Evolutionary conservation across 2,797 vertebrate genomes (phyloP).

Genomic region (Anniella stebbinsi): DNA sequence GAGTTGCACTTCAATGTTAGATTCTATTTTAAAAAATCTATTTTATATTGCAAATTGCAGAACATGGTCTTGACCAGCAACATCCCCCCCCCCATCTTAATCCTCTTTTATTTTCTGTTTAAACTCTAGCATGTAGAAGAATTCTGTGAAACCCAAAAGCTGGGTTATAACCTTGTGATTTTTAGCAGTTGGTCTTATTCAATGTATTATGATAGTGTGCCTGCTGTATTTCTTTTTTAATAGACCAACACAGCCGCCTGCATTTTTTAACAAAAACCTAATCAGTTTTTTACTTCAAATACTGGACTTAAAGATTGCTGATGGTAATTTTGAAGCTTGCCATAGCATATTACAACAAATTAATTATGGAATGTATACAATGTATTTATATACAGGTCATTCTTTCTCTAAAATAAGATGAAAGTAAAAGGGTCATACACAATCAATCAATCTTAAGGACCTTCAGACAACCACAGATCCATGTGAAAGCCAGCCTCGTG

Average conservation of each 20-base stretch:
- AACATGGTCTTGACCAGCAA: background rate
- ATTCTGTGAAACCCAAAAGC: background rate
- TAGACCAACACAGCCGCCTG: background rate
- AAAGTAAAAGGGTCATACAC: background rate
- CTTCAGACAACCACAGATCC: background rate
- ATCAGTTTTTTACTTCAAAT: background rate
- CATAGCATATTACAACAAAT: slow-evolving; percentile 1
- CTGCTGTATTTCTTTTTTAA: background rate
- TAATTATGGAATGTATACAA: background rate
- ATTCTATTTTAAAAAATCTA: background rate
- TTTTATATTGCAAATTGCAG: background rate
- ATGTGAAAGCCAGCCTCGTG: background rate
- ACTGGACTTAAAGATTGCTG: background rate
- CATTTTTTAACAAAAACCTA: background rate
- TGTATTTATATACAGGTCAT: slow-evolving; percentile 6
- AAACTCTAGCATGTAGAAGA: background rate
- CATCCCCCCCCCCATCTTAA: background rate
- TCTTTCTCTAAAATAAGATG: slow-evolving; percentile 13
- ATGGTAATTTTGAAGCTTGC: background rate
- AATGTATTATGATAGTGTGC: background rate
- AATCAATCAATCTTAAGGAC: background rate
- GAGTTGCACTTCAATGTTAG: background rate
- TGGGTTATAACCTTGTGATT: background rate
- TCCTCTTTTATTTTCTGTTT: background rate
- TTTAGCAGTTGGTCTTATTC: background rate